Evolutionary conservation across 2,797 vertebrate species (phyloP).

Genomic region (Ctenopoma multispine): DNA sequence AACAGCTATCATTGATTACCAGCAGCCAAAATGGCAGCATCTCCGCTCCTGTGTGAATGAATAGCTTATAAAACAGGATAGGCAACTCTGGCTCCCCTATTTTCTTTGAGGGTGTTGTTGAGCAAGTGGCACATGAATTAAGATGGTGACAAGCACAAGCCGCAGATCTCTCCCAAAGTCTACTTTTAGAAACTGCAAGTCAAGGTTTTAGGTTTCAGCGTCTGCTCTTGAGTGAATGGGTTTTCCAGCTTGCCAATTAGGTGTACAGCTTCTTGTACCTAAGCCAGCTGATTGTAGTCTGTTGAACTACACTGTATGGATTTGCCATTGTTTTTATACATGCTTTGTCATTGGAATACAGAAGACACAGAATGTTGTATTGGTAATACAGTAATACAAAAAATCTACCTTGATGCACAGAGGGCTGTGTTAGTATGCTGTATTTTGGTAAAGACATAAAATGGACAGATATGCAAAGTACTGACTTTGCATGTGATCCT

Average conservation of each 20-base stretch:
- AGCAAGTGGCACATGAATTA: constrained; percentile 75
- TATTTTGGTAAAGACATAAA: constrained; percentile 23
- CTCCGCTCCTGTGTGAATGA: constrained; percentile 24
- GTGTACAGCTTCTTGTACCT: constrained; percentile 56
- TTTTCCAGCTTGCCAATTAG: constrained; percentile 83
- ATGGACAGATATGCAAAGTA: constrained; percentile 5
- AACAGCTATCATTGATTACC: constrained; percentile 24
- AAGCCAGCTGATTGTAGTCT: constrained; percentile 40
- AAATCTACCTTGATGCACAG: background rate
- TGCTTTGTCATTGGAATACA: background rate
- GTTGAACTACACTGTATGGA: constrained; percentile 24
- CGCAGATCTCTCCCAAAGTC: constrained; percentile 72
- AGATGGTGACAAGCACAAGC: constrained; percentile 79
- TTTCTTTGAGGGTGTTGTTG: constrained; percentile 61
- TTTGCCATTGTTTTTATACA: constrained; percentile 18
- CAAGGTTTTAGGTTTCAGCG: constrained; percentile 84
- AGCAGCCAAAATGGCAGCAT: constrained; percentile 28
- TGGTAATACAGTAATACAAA: background rate
- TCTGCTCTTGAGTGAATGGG: constrained; percentile 77
- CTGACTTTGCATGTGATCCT: constrained; percentile 14
- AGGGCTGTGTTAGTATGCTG: background rate
- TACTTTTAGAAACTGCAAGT: constrained; percentile 90
- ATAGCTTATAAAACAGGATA: constrained; percentile 50
- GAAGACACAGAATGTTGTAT: background rate
- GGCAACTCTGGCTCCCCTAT: constrained; percentile 43